Evolutionary conservation across 2,888 invertebrate species (phyloP).

Genomic region (Ectemnius lituratus): DNA sequence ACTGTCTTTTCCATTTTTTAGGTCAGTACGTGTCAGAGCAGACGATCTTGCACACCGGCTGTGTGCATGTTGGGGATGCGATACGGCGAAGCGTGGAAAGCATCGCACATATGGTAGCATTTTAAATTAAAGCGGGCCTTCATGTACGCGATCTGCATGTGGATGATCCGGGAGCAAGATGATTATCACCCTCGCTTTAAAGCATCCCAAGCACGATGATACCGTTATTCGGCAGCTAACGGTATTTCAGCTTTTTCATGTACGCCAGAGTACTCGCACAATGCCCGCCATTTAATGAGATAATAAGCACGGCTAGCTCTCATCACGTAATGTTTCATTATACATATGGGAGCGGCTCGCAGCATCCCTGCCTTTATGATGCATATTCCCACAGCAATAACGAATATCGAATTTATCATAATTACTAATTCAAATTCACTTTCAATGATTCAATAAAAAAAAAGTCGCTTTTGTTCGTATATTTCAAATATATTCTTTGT

Average conservation of each 20-base stretch:
- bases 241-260: neutral
- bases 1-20: no score
- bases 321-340: neutral
- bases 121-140: neutral
- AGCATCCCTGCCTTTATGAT: no score
- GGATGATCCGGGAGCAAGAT: neutral
- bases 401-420: no score
- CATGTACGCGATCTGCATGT: neutral
- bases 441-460: no score
- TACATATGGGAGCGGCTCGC: neutral
- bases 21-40: no score
- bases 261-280: neutral
- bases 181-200: conserved; percentile 3
- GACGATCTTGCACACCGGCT: neutral
- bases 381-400: neutral
- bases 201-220: neutral
- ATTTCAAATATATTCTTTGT: no score
- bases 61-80: neutral
- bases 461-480: no score
- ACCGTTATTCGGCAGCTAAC: conserved; percentile 2
- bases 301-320: neutral
- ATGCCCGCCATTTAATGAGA: neutral
- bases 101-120: conserved; percentile 1
- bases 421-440: no score
- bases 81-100: neutral